Evolutionary conservation across 2,113 vertebrate species (phyloP), one percentile per base, ranked within the genome.

Genomic region (Donacobius atricapilla): DNA sequence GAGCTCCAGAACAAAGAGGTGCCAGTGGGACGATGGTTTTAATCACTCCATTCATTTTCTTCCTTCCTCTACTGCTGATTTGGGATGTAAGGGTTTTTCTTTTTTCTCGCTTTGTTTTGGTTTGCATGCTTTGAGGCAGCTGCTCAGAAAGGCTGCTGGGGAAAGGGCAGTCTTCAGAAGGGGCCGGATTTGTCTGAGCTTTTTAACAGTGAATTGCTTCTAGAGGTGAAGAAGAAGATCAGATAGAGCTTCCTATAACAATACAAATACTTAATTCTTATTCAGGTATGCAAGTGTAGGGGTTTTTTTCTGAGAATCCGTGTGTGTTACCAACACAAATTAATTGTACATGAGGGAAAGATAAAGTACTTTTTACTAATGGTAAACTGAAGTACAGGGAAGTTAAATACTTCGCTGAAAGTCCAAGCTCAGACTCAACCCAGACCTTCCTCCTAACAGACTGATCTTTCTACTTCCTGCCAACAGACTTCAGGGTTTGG

Each of bases 1-100:
- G 84, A 90, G 90, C 97, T 93, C 1, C 33, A 90, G 90, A 96
- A 97, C 97, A 95, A 95, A 97, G 96, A 93, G 47, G 56, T 76
- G 93, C 96, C 88, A 87, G 96, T 88, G 90, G 65, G 83, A 91
- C 89, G 68, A 81, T 73, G 91, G 71, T 83, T 95, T 93, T 90
- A 93, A 91, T 92, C 87, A 90, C 89, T 87, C 12, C 6, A 77
- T 89, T 93, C 84, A 96, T 92, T 91, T 91, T 93, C 93, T 95
- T 70, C 82, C 95, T 94, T 97, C 95, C 96, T 95, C 90, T 4
- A 5, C 42, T 68, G 95, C 87, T 85, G 94, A 97, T 94, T 82
- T 93, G 47, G 65, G 57, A 95, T 54, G 76, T 61, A 88, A 88
- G 89, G 53, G 69, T 92, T 93, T 84, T 91, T 81, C 71, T 82